A percentile compares a stretch with the other conserved stretches of the same genome.
Conservation (phyloP, 2,888 invertebrate genomes). For the Metacarcinus magister region DNA sequence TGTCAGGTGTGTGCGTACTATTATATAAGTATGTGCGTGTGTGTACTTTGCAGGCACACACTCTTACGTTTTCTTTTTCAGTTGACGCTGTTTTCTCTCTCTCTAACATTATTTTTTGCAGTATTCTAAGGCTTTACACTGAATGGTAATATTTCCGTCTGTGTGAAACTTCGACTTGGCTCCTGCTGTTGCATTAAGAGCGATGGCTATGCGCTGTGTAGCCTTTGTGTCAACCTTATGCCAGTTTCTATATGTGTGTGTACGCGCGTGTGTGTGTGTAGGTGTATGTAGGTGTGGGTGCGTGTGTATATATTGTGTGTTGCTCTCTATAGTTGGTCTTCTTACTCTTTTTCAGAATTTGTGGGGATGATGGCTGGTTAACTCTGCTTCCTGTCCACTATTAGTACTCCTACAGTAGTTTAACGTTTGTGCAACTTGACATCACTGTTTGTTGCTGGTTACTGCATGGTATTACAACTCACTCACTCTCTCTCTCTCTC, state of each 20-base stretch:
- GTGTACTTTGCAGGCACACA: not conserved
- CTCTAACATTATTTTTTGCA: not conserved
- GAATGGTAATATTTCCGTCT: not conserved
- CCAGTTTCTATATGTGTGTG: not conserved
- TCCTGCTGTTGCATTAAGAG: not conserved
- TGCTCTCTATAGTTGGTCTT: not conserved
- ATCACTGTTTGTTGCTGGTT: not conserved
- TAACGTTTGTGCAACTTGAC: not conserved
- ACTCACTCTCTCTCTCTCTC: not conserved
- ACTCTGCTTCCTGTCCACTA: not conserved
- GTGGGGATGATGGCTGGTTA: conserved; percentile 51
- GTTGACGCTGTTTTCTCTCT: not conserved
- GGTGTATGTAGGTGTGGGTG: not conserved
- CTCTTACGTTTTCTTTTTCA: not conserved
- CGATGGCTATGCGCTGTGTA: not conserved
- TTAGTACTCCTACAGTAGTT: not conserved
- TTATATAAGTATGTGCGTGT: not conserved
- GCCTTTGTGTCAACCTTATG: not conserved
- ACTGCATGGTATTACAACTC: not conserved
- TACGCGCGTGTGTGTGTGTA: not conserved
- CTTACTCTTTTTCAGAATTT: conserved; percentile 36
- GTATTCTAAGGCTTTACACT: not conserved
- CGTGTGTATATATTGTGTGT: not conserved
- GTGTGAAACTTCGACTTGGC: not conserved
- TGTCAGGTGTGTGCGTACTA: not conserved